Base-by-base conservation (phyloP, 2,888 invertebrate genomes). In the Nomada ferruginata region DNA sequence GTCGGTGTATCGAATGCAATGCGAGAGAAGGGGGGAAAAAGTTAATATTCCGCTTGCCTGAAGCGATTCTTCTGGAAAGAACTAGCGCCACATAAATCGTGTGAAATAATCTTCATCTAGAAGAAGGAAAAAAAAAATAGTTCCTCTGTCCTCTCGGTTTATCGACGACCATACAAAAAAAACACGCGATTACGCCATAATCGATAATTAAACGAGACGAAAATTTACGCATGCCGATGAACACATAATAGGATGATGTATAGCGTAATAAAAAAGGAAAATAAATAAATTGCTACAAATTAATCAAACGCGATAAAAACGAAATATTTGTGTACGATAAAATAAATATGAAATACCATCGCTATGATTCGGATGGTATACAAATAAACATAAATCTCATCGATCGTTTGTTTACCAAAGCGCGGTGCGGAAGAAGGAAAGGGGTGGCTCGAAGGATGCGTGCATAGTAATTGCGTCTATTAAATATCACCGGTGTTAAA, bases 331-430 rank as follows among this genome's bases (percentile, higher is more conserved):
- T 36, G 36, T 7, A 36, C 1, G 4, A 3, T 29, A 42, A n/a
- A 10, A 29, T 53, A 36, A 66, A 55, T 15, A 20, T 9, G 15
- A 42, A 42, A 36, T 11, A 9, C 1, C 29, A 13, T n/a, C n/a
- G 10, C n/a, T 11, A n/a, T n/a, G 52, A 9, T 15, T 53, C 18
- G 18, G 50, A 52, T 7, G 52, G 23, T 42, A n/a, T 50, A 59
- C 15, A 53, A 50, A 15, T 50, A 59, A 52, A 3, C 11, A 66
- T 18, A 23, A 59, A 18, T 52, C 20, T 44, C 11, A 71, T 66
- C 65, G 81, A 79, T 82, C 78, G 60, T 71, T 53, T 85, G 83
- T 85, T 85, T 84, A 83, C 73, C 64, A 13, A 65, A 20, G 55
- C 50, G 60, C 64, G 53, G 55, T 11, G 1, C 59, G 55, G 2